These are phyloP conservation scores for Siniperca scherzeri DNA, from an alignment of 2,797 vertebrate species.

Conservation along the genomic window DNA sequence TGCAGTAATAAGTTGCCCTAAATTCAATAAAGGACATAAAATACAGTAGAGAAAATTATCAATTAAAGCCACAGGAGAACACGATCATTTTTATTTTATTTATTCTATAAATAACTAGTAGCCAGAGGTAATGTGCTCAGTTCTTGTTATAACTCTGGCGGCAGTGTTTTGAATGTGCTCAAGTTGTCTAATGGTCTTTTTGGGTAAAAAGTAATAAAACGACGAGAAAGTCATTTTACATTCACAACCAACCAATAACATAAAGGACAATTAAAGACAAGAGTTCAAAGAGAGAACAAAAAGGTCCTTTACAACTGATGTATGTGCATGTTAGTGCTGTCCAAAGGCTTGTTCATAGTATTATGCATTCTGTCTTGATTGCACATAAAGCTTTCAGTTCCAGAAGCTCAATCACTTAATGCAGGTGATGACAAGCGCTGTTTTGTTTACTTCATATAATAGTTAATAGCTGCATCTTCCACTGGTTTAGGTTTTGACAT, in stretches of 20 bases:
- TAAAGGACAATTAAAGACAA: background rate
- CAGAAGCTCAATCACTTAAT: background rate
- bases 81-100: background rate
- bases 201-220: background rate
- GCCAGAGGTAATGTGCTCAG: background rate
- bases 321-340: background rate
- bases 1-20: background rate
- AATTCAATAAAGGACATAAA: background rate
- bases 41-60: background rate
- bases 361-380: background rate
- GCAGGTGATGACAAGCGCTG: background rate
- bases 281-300: background rate
- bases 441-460: background rate
- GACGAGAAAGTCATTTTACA: background rate
- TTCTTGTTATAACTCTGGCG: background rate
- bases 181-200: background rate
- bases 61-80: background rate
- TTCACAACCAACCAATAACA: background rate
- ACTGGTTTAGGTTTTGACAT: background rate
- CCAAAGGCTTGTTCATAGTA: background rate
- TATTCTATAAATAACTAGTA: conserved; percentile 1
- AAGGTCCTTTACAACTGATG: background rate
- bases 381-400: background rate
- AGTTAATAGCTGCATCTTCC: background rate
- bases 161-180: background rate